Conservation (phyloP, 2,797 vertebrate species). For the Caiman crocodilus region DNA sequence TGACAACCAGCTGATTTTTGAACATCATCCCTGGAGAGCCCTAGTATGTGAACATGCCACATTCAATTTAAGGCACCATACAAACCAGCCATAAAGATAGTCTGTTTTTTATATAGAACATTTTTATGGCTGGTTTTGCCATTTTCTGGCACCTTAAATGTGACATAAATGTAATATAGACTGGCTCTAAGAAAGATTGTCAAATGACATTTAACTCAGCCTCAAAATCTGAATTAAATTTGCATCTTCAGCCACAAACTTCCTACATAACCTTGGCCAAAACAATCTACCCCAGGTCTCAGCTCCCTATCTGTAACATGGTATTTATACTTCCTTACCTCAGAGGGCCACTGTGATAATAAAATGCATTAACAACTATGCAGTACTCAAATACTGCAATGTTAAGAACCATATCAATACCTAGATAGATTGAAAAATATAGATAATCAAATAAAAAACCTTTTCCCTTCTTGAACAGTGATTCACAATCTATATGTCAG, state of each 20-base stretch:
- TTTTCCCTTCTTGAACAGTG: background rate
- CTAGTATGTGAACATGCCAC: too few relatives aligned
- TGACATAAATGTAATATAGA: too few relatives aligned
- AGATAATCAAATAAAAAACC: background rate
- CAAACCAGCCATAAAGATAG: too few relatives aligned
- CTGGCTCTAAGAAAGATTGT: background rate
- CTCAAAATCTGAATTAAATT: background rate
- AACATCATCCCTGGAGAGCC: too few relatives aligned
- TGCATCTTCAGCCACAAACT: background rate
- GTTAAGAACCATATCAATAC: background rate
- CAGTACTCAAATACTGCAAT: background rate
- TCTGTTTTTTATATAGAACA: too few relatives aligned
- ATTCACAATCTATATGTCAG: background rate
- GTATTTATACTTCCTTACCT: background rate
- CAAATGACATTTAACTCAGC: background rate
- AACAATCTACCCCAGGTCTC: background rate
- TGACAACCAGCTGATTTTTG: too few relatives aligned
- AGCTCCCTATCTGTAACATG: background rate
- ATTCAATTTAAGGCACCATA: too few relatives aligned
- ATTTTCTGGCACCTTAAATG: too few relatives aligned
- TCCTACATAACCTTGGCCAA: background rate
- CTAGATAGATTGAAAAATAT: background rate
- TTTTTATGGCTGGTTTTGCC: too few relatives aligned
- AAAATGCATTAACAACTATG: background rate
- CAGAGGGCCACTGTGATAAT: background rate